Evolutionary conservation across 2,797 vertebrate species (phyloP).

Genomic region (Lindbergichthys nudifrons): DNA sequence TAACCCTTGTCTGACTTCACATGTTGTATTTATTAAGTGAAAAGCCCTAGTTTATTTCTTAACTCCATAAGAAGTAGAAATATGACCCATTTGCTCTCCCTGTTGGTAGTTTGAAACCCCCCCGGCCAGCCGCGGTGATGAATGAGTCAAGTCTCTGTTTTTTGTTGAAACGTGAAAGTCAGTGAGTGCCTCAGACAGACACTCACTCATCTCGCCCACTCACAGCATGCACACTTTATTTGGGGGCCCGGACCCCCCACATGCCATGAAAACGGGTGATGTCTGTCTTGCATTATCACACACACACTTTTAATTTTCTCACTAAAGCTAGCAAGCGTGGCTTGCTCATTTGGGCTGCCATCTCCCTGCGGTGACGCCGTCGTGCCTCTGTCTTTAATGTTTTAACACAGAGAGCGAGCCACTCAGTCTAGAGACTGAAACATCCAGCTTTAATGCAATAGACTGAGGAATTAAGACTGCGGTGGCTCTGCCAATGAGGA

Average conservation of each 20-base stretch:
- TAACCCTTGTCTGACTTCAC: not conserved
- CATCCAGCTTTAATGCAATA: conserved; percentile 77
- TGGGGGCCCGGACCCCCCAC: conserved; percentile 79
- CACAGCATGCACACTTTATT: conserved; percentile 68
- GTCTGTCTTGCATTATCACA: conserved; percentile 83
- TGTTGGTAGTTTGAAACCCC: conserved; percentile 9
- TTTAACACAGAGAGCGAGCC: conserved; percentile 80
- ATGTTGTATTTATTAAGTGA: conserved; percentile 27
- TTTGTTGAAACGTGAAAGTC: conserved; percentile 63
- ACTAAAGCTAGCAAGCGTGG: conserved; percentile 60
- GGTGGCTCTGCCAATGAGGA: conserved; percentile 72
- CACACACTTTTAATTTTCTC: conserved; percentile 79
- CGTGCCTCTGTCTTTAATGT: conserved; percentile 84
- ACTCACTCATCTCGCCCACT: conserved; percentile 62
- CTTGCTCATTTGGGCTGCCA: conserved; percentile 79
- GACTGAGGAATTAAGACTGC: conserved; percentile 69
- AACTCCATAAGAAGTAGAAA: conserved; percentile 12
- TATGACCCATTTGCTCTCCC: conserved; percentile 35
- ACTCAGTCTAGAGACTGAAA: conserved; percentile 79
- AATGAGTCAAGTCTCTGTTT: conserved; percentile 48
- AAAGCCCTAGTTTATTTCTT: conserved; percentile 12
- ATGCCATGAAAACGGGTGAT: conserved; percentile 70
- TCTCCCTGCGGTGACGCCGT: conserved; percentile 87
- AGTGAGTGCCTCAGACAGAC: conserved; percentile 55
- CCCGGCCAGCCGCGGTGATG: conserved; percentile 38